A percentile compares a stretch with the other conserved stretches of the same genome.
Conservation (phyloP, 2,113 vertebrate genomes). For the Takifugu bimaculatus region DNA sequence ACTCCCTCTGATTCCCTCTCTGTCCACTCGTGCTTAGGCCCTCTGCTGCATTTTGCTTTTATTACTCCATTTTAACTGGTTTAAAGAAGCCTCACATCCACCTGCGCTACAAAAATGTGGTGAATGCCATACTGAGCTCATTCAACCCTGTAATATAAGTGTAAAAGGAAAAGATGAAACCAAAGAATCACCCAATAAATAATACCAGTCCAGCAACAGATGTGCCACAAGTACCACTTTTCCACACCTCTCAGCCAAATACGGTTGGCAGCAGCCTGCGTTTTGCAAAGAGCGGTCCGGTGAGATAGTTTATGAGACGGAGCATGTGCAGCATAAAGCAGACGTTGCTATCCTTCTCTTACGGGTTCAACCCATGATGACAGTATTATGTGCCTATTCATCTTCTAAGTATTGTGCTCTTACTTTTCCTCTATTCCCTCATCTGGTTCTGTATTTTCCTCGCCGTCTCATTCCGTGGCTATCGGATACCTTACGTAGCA, state of each 20-base stretch:
- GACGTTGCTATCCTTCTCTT: constrained; percentile 46
- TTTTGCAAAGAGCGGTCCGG: constrained; percentile 29
- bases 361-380: constrained; percentile 65
- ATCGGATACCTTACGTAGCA: constrained; percentile 27
- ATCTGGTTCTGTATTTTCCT: constrained; percentile 29
- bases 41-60: constrained; percentile 30
- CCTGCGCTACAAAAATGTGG: constrained; percentile 22
- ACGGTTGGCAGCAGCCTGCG: constrained; percentile 45
- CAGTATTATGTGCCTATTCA: constrained; percentile 68
- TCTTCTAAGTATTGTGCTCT: constrained; percentile 60
- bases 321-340: constrained; percentile 46
- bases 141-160: constrained; percentile 37
- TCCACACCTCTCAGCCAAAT: constrained; percentile 65
- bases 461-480: constrained; percentile 39
- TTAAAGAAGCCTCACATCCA: constrained; percentile 22
- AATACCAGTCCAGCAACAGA: constrained; percentile 59
- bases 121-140: constrained; percentile 22
- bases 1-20: constrained; percentile 18
- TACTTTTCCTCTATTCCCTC: constrained; percentile 29
- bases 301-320: constrained; percentile 10
- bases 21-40: constrained; percentile 21
- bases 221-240: constrained; percentile 54
- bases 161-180: constrained; percentile 63
- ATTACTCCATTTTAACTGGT: constrained; percentile 15
- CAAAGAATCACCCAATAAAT: constrained; percentile 65